A percentile compares a stretch with the other conserved stretches of the same genome.
Conservation (phyloP, 2,113 vertebrate species). For the Malurus melanocephalus region DNA sequence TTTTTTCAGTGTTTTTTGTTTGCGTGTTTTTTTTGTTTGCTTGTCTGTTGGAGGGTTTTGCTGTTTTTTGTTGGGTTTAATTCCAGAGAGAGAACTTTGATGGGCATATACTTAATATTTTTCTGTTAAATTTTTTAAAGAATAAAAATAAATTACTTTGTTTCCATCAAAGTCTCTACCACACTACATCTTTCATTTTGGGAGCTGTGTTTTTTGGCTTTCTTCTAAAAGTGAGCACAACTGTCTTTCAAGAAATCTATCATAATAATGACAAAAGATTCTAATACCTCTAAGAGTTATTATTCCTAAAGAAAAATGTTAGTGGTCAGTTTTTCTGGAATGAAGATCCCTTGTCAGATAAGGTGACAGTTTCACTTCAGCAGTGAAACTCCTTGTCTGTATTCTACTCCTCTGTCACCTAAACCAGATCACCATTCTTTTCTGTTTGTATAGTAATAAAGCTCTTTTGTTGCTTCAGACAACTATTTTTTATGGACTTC, state of each 20-base stretch:
- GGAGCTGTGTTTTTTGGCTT: background rate
- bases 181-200: fast-evolving
- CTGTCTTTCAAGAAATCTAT: background rate
- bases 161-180: background rate
- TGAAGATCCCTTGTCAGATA: background rate
- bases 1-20: background rate
- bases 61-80: background rate
- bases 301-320: background rate
- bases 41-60: background rate
- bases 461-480: background rate
- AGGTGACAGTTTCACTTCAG: background rate
- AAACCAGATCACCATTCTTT: background rate
- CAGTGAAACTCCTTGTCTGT: background rate
- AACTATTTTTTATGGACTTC: background rate
- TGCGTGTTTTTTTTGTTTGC: background rate
- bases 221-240: background rate
- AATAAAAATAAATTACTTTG: background rate
- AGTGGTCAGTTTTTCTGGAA: background rate
- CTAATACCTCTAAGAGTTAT: background rate
- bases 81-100: background rate
- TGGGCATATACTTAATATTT: background rate
- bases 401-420: background rate
- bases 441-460: background rate
- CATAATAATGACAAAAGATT: background rate
- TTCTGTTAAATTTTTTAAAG: background rate